phyloP scores from a whole-genome alignment of 1,140 invertebrate genomes.

The Heliconius himera region DNA sequence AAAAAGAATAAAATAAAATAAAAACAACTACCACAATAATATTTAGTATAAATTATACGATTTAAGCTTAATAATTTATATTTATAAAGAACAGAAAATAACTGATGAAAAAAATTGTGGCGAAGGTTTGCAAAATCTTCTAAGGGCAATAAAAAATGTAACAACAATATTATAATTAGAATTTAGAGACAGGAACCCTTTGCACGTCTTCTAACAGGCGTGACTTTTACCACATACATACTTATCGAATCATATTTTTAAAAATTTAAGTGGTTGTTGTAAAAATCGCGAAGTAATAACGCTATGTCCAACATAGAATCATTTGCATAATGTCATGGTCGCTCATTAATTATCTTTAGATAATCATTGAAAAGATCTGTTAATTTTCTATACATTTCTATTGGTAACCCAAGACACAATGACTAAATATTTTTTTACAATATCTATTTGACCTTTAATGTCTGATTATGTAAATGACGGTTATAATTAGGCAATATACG shows the following conservation, averaged over 20 bases:
- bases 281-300: not conserved
- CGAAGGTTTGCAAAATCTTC: no score
- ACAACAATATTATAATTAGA: no score
- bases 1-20: not conserved
- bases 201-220: no score
- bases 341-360: conserved; percentile 4
- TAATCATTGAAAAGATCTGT: not conserved
- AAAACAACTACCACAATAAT: no score
- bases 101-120: no score
- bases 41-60: not conserved
- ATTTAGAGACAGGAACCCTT: no score
- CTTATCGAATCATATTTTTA: not conserved
- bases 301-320: not conserved
- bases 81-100: no score
- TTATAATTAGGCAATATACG: not conserved
- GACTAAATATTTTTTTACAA: not conserved
- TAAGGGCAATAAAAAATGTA: no score
- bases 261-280: not conserved
- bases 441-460: not conserved
- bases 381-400: conserved; percentile 1
- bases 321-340: conserved; percentile 23
- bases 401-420: not conserved
- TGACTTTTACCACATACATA: not conserved
- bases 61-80: not conserved
- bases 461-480: not conserved